Conservation (phyloP, 2,797 vertebrate genomes). For the Psittacula derbiana region DNA sequence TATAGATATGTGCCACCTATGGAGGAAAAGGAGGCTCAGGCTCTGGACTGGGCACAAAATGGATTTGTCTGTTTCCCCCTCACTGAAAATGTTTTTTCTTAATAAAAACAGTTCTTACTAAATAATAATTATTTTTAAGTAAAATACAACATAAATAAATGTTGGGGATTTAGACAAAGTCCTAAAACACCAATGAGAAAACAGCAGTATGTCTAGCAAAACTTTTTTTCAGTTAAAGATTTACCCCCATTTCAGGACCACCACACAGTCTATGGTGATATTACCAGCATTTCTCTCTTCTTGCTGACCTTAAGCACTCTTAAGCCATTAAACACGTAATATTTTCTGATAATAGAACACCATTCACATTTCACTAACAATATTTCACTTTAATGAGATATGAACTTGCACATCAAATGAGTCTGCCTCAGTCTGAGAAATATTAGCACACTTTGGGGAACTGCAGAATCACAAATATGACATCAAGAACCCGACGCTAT, state of each 20-base stretch:
- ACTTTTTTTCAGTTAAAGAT: neutral
- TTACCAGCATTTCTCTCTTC: slow-evolving; percentile 19
- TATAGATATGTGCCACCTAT: neutral
- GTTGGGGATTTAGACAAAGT: neutral
- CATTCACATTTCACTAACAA: slow-evolving; percentile 53
- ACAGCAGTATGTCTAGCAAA: neutral
- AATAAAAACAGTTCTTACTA: neutral
- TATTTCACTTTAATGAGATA: slow-evolving; percentile 37
- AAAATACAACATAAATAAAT: neutral
- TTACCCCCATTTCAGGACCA: neutral
- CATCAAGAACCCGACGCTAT: neutral
- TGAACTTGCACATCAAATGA: neutral
- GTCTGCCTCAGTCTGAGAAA: neutral
- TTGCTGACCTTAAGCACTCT: slow-evolving; percentile 45
- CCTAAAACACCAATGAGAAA: neutral
- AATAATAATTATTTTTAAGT: neutral
- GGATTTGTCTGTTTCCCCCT: neutral
- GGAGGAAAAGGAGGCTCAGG: neutral
- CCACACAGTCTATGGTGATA: neutral
- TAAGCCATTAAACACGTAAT: slow-evolving; percentile 54
- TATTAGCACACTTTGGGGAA: neutral
- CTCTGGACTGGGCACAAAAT: neutral
- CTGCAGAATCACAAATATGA: neutral
- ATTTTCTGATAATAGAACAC: slow-evolving; percentile 51
- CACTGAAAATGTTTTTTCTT: neutral